Evolutionary conservation across 2,113 vertebrate genomes (phyloP).

Genomic region (Cyanoderma ruficeps): DNA sequence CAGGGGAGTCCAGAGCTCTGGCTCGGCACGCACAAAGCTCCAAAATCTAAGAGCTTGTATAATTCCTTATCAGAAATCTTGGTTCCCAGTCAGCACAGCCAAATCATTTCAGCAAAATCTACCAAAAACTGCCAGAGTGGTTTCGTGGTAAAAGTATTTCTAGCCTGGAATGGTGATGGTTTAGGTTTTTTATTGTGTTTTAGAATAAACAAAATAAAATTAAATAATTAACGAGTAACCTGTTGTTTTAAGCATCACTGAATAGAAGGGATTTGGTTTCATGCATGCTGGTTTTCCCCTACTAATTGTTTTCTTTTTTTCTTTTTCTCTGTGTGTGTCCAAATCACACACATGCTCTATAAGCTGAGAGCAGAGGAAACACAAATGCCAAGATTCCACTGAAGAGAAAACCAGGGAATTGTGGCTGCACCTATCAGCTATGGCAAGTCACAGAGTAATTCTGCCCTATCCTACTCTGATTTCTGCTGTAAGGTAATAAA

Average conservation of each 20-base stretch:
- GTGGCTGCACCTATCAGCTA: not conserved
- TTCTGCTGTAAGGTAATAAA: not conserved
- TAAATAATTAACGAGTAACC: not conserved
- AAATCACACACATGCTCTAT: not conserved
- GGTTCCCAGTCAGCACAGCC: not conserved
- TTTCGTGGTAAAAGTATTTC: not conserved
- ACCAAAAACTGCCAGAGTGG: not conserved
- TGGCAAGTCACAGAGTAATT: not conserved
- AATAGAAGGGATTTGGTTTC: not conserved
- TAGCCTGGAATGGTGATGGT: not conserved
- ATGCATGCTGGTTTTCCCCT: not conserved
- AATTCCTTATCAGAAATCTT: not conserved
- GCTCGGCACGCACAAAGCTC: not conserved
- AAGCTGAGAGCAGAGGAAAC: not conserved
- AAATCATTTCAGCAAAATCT: not conserved
- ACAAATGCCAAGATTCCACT: not conserved
- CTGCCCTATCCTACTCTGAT: not conserved
- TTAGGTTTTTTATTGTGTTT: not conserved
- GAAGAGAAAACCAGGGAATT: not conserved
- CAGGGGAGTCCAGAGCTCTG: not conserved
- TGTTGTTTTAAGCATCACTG: not conserved
- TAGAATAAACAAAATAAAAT: not conserved
- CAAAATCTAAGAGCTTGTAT: not conserved
- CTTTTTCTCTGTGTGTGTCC: not conserved
- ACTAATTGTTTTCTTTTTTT: not conserved